Conservation (phyloP, 2,113 vertebrate genomes). For the Xiphophorus couchianus region DNA sequence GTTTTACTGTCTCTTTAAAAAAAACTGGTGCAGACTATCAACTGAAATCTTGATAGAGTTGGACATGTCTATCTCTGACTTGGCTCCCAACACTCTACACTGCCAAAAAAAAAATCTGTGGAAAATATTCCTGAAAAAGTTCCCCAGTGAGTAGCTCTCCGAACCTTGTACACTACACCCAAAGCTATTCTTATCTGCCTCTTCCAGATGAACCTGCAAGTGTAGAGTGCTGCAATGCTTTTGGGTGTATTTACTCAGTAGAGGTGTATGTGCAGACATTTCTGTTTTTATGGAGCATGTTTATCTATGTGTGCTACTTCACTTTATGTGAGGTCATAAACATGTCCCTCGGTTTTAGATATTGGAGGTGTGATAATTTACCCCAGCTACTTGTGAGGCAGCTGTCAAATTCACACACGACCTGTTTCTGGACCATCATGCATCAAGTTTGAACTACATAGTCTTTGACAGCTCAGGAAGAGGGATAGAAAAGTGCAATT, state of each 20-base stretch:
- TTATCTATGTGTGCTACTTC: conserved; percentile 12
- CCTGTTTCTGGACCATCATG: conserved; percentile 45
- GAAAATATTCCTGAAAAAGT: conserved; percentile 53
- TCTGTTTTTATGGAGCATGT: conserved; percentile 25
- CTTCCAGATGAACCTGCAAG: conserved; percentile 58
- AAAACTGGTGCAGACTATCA: conserved; percentile 8
- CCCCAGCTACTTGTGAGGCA: conserved; percentile 23
- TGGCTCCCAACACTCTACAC: not conserved
- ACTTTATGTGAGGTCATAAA: conserved; percentile 46
- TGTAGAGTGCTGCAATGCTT: conserved; percentile 26
- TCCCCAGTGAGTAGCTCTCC: conserved; percentile 36
- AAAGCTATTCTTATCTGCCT: conserved; percentile 65
- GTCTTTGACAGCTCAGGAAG: conserved; percentile 40
- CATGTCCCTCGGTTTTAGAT: conserved; percentile 38
- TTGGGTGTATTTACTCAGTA: conserved; percentile 11
- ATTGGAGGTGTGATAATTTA: conserved; percentile 59
- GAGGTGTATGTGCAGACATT: conserved; percentile 7
- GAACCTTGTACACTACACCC: conserved; percentile 45
- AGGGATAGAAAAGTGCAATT: conserved; percentile 50
- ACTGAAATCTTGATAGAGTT: conserved; percentile 43
- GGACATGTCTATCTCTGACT: conserved; percentile 51
- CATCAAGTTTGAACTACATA: conserved; percentile 35
- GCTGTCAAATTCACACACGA: conserved; percentile 39
- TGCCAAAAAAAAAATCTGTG: conserved; percentile 50
- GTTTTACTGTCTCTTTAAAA: conserved; percentile 25